Conservation (phyloP, 2,113 vertebrate genomes). For the Hippocampus zosterae region DNA sequence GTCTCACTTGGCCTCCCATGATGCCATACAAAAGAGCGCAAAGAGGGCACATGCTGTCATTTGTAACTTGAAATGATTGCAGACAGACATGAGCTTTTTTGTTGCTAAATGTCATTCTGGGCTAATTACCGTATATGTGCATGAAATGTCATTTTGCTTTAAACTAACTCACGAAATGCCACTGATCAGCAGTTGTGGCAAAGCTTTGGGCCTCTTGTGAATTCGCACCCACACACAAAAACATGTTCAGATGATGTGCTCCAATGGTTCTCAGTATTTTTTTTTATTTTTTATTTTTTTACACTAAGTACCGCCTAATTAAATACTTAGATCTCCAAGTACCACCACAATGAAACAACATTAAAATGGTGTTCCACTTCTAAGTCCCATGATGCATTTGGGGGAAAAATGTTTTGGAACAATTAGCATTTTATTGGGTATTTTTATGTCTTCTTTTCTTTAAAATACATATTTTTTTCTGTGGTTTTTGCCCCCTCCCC, state of each 20-base stretch:
- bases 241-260: neutral
- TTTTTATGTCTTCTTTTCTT: too few species aligned
- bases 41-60: neutral
- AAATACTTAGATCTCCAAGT: neutral
- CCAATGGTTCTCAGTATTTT: neutral
- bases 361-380: neutral
- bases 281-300: neutral
- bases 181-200: slow-evolving; percentile 15
- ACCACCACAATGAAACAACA: neutral
- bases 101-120: slow-evolving; percentile 50
- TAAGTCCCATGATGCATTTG: neutral
- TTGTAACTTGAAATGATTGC: slow-evolving; percentile 12
- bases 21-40: neutral
- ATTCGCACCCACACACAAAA: slow-evolving; percentile 7
- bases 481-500: neutral
- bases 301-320: neutral
- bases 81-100: slow-evolving; percentile 34
- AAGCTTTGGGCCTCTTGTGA: slow-evolving; percentile 5
- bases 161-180: slow-evolving; percentile 56
- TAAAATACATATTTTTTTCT: neutral
- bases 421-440: neutral
- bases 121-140: slow-evolving; percentile 45
- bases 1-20: neutral
- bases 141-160: slow-evolving; percentile 58
- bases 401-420: neutral